Conservation (phyloP, 2,113 vertebrate genomes). For the Atrichornis clamosus region DNA sequence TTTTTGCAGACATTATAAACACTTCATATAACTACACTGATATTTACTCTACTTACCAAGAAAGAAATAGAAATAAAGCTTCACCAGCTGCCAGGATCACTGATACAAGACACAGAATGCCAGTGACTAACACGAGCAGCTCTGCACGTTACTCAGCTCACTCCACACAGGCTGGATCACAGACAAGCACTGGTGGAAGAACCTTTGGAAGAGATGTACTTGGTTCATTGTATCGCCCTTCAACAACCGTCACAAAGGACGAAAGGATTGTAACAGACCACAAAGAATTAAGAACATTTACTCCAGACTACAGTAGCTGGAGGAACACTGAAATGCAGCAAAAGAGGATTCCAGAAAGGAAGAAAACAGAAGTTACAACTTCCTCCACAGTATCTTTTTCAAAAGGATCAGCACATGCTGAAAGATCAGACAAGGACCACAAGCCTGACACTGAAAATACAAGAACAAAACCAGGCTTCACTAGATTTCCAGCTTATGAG, state of each 20-base stretch:
- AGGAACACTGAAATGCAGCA: slow-evolving; percentile 38
- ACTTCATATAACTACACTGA: slow-evolving; percentile 68
- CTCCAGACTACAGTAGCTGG: slow-evolving; percentile 20
- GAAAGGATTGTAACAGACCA: slow-evolving; percentile 69
- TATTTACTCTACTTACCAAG: slow-evolving; percentile 67
- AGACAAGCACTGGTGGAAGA: slow-evolving; percentile 60
- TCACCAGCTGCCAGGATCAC: slow-evolving; percentile 39
- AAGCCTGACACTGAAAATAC: not conserved
- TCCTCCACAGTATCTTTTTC: slow-evolving; percentile 8
- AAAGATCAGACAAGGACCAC: slow-evolving; percentile 6
- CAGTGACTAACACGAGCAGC: slow-evolving; percentile 53
- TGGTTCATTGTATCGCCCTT: slow-evolving; percentile 27
- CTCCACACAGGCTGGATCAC: slow-evolving; percentile 55
- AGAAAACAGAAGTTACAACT: slow-evolving; percentile 55
- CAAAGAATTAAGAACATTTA: not conserved
- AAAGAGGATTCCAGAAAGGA: slow-evolving; percentile 58
- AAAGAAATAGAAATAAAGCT: slow-evolving; percentile 71
- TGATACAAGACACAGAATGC: slow-evolving; percentile 67
- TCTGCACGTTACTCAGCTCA: slow-evolving; percentile 44
- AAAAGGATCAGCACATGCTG: slow-evolving; percentile 9
- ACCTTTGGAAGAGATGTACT: slow-evolving; percentile 54
- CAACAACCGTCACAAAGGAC: slow-evolving; percentile 71
- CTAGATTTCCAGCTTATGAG: slow-evolving; percentile 23
- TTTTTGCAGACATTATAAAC: slow-evolving; percentile 79
- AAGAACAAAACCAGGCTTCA: slow-evolving; percentile 8